Conservation (phyloP, 2,797 vertebrate genomes). For the Columba guinea region DNA sequence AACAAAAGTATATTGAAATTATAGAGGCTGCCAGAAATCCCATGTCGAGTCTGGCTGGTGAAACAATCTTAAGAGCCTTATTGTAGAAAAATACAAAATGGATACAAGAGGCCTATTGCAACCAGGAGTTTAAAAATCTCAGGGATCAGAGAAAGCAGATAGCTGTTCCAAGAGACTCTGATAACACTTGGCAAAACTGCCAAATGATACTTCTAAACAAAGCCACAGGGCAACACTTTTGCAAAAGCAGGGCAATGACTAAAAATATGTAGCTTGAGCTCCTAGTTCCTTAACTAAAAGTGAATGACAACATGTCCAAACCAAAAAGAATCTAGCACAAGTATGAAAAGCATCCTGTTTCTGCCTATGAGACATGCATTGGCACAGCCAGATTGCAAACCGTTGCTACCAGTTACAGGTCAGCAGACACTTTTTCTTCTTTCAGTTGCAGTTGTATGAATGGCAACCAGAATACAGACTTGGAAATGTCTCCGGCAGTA, state of each 20-base stretch:
- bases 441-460: neutral
- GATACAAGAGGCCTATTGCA: neutral
- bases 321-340: neutral
- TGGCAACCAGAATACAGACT: neutral
- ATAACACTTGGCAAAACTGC: neutral
- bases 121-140: neutral
- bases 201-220: neutral
- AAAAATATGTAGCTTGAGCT: neutral
- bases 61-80: neutral
- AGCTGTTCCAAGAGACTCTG: neutral
- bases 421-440: neutral
- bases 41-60: neutral
- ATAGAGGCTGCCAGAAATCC: neutral
- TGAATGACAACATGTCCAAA: neutral
- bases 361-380: fast-evolving
- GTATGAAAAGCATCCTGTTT: neutral
- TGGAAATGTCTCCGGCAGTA: neutral
- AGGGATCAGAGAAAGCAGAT: neutral
- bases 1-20: neutral
- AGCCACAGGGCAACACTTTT: neutral
- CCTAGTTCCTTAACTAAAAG: neutral
- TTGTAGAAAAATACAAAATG: neutral
- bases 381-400: neutral
- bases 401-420: neutral
- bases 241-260: neutral